These are phyloP conservation scores for Morone chrysops DNA, from an alignment of 2,113 vertebrate species.

Conservation along the genomic window DNA sequence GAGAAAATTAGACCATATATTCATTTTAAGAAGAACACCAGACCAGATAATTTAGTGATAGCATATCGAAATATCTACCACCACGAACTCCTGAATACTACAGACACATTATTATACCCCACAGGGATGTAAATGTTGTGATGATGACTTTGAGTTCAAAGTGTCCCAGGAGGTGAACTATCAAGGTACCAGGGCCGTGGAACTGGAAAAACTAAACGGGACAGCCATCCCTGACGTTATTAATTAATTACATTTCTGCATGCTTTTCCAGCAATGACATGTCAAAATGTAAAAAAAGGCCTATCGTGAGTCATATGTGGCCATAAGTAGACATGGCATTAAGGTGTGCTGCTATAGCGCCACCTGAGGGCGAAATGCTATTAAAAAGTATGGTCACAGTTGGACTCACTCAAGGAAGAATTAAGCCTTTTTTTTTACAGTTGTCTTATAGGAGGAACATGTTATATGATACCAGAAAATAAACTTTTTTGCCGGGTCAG, in stretches of 20 bases:
- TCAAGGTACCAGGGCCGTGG: neutral
- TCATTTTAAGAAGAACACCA: neutral
- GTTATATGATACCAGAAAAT: neutral
- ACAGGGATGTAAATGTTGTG: neutral
- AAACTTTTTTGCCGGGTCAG: neutral
- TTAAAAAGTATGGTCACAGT: too few relatives aligned
- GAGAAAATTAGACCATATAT: neutral
- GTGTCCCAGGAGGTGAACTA: neutral
- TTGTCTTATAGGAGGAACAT: too few relatives aligned
- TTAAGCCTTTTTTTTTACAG: too few relatives aligned
- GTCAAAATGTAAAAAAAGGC: neutral
- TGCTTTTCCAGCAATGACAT: neutral
- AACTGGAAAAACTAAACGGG: neutral
- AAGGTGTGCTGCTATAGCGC: too few relatives aligned
- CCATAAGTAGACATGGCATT: neutral
- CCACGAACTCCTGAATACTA: neutral
- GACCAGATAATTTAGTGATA: neutral
- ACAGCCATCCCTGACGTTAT: neutral
- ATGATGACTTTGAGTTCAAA: slow-evolving; percentile 10
- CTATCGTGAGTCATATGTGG: neutral
- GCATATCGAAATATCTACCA: neutral
- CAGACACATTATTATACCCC: neutral
- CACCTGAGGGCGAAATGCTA: too few relatives aligned
- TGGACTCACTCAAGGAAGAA: too few relatives aligned
- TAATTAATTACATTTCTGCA: neutral